Evolutionary conservation across 2,113 vertebrate species (phyloP).

Genomic region (Eublepharis macularius): DNA sequence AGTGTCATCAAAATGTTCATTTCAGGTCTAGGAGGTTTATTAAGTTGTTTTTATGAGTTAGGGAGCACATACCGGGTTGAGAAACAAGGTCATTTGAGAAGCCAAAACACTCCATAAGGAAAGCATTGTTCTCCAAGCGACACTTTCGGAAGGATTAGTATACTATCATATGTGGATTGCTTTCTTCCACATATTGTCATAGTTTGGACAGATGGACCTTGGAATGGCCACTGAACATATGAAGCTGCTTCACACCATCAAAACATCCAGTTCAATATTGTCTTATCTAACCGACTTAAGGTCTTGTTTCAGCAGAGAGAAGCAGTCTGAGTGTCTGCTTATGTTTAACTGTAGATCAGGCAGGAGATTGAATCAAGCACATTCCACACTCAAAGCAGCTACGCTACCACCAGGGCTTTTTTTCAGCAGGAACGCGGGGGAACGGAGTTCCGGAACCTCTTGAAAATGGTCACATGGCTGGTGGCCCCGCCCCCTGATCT

Average conservation of each 20-base stretch:
- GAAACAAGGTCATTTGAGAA: slow-evolving; percentile 61
- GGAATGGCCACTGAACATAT: background rate
- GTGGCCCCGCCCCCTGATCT: too few relatives aligned
- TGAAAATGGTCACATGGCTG: too few relatives aligned
- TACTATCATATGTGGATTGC: slow-evolving; percentile 10
- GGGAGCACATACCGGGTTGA: slow-evolving; percentile 43
- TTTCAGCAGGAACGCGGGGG: too few relatives aligned
- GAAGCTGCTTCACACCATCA: slow-evolving; percentile 19
- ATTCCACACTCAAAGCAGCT: too few relatives aligned
- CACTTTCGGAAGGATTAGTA: slow-evolving; percentile 31
- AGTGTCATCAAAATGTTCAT: slow-evolving; percentile 68
- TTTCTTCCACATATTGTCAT: background rate
- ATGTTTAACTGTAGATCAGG: too few relatives aligned
- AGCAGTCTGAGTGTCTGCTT: too few relatives aligned
- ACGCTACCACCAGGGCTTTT: too few relatives aligned
- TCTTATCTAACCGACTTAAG: too few relatives aligned
- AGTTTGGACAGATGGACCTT: background rate
- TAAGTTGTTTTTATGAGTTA: slow-evolving; percentile 64
- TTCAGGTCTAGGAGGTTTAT: slow-evolving; percentile 66
- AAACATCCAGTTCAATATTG: background rate
- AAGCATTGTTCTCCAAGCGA: background rate
- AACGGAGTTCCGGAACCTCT: too few relatives aligned
- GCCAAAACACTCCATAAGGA: slow-evolving; percentile 16
- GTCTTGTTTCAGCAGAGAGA: too few relatives aligned
- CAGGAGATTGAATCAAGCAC: too few relatives aligned